Evolutionary conservation across 2,113 vertebrate genomes (phyloP).

Genomic region (Ceyx melanurus): DNA sequence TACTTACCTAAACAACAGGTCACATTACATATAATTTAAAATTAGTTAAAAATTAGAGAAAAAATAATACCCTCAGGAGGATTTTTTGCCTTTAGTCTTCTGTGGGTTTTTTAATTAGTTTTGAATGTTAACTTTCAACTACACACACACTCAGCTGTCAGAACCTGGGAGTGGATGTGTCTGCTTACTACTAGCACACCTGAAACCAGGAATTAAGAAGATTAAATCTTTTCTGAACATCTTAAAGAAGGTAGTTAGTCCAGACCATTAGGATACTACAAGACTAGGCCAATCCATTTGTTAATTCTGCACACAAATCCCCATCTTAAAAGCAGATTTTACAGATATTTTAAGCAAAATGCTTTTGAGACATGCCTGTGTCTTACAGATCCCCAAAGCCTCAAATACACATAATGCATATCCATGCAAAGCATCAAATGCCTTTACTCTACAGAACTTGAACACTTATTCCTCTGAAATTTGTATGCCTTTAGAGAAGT

Average conservation of each 20-base stretch:
- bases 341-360: not conserved
- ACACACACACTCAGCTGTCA: not conserved
- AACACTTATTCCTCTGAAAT: not conserved
- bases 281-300: not conserved
- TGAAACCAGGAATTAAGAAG: not conserved
- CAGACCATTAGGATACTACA: not conserved
- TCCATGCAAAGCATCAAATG: not conserved
- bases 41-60: not conserved
- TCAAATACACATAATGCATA: not conserved
- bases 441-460: not conserved
- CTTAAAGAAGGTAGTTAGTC: not conserved
- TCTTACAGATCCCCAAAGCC: not conserved
- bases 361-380: not conserved
- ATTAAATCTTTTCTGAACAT: not conserved
- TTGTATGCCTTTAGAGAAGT: not conserved
- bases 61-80: not conserved
- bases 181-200: not conserved
- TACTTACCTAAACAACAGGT: not conserved
- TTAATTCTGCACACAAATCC: not conserved
- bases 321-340: not conserved
- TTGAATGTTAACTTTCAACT: not conserved
- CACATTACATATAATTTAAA: not conserved
- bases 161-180: not conserved
- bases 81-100: not conserved
- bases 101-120: not conserved